phyloP scores from a whole-genome alignment of 2,888 invertebrate genomes.

The Eristalis arbustorum region DNA sequence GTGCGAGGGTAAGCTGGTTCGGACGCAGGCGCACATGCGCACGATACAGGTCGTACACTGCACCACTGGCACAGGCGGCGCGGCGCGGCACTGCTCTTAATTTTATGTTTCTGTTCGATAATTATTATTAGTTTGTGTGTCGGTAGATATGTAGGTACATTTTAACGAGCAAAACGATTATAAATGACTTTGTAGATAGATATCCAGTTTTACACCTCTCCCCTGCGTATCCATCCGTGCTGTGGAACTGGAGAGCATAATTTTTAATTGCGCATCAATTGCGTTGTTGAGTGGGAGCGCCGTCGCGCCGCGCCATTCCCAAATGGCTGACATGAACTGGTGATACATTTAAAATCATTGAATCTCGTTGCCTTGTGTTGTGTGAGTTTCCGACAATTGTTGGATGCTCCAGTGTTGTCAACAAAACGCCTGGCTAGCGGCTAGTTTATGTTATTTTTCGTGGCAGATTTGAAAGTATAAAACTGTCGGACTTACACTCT shows the following conservation, averaged over 20 bases:
- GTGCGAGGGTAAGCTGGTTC: slow-evolving; percentile 45
- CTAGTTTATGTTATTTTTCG: neutral
- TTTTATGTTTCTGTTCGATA: slow-evolving; percentile 51
- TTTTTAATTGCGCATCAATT: slow-evolving; percentile 54
- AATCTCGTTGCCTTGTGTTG: slow-evolving; percentile 1
- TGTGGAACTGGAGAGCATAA: slow-evolving; percentile 37
- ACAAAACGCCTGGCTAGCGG: neutral
- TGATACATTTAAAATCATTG: slow-evolving; percentile 29
- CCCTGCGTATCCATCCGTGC: neutral
- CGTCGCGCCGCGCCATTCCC: neutral
- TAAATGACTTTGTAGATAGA: slow-evolving; percentile 61
- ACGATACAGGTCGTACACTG: neutral
- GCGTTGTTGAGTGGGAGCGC: slow-evolving; percentile 1
- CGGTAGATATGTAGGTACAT: slow-evolving; percentile 52
- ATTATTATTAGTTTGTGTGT: slow-evolving; percentile 55
- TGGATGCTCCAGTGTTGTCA: slow-evolving; percentile 5
- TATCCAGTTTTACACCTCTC: slow-evolving; percentile 49
- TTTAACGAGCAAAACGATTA: slow-evolving; percentile 65
- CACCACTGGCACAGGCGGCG: neutral
- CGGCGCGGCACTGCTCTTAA: slow-evolving; percentile 33
- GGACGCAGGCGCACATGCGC: slow-evolving; percentile 32
- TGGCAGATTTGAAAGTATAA: neutral
- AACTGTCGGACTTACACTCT: neutral
- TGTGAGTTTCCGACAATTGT: neutral
- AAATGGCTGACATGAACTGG: neutral